Conservation (phyloP, 2,888 invertebrate species). For the Tineola bisselliella region DNA sequence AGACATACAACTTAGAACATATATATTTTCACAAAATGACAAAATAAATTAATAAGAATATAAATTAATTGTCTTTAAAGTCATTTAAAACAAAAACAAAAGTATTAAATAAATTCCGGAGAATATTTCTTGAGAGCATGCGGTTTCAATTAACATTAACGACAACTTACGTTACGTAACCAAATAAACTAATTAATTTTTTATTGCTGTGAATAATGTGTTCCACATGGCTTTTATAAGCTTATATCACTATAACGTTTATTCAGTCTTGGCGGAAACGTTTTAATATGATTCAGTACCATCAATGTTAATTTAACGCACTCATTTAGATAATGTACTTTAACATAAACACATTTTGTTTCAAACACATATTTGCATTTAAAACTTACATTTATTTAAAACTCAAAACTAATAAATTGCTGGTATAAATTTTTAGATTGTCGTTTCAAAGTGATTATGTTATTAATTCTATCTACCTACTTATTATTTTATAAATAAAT, state of each 20-base stretch:
- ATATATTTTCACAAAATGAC: no score
- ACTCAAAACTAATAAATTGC: neutral
- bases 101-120: neutral
- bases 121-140: slow-evolving; percentile 24
- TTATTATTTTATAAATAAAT: neutral
- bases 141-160: slow-evolving; percentile 34
- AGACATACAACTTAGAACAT: no score
- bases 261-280: neutral
- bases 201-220: neutral
- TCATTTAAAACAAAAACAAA: neutral
- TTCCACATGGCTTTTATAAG: neutral
- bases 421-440: neutral
- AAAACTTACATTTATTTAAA: neutral
- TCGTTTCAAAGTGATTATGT: neutral
- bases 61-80: no score
- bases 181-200: slow-evolving; percentile 17
- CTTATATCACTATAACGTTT: neutral
- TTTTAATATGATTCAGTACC: neutral
- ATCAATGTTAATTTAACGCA: neutral
- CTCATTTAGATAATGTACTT: neutral
- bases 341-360: neutral
- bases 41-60: no score
- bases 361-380: neutral
- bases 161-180: slow-evolving; percentile 17
- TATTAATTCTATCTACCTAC: neutral